Conservation (phyloP, 2,113 vertebrate genomes). For the Dolichotis patagonum region DNA sequence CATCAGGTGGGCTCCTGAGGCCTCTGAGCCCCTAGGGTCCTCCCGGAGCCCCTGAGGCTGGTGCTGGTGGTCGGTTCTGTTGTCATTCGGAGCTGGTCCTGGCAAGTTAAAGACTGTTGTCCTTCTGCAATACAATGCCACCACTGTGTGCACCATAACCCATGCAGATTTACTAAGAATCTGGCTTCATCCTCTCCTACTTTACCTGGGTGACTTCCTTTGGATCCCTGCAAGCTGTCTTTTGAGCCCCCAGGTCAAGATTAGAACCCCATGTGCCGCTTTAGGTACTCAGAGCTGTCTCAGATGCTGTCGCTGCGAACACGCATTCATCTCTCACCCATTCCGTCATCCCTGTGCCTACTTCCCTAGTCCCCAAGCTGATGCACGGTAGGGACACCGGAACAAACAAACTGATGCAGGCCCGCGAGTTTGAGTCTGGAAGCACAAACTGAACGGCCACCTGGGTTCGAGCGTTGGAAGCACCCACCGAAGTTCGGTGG, state of each 20-base stretch:
- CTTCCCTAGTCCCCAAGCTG: background rate
- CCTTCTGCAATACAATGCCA: background rate
- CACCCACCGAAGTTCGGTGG: background rate
- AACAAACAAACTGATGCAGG: background rate
- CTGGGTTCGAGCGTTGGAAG: background rate
- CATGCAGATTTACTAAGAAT: background rate
- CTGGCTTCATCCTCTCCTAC: background rate
- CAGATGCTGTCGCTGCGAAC: background rate
- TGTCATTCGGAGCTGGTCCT: background rate
- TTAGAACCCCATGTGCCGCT: background rate
- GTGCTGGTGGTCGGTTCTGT: background rate
- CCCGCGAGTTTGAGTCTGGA: rapidly evolving
- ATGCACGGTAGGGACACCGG: background rate
- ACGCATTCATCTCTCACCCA: background rate
- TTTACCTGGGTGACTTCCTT: background rate
- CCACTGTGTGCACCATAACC: background rate
- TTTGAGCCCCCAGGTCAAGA: background rate
- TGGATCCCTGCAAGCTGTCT: background rate
- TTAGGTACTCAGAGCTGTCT: background rate
- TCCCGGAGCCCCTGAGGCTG: background rate
- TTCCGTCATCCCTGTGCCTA: background rate
- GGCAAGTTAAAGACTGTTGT: background rate
- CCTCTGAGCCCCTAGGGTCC: background rate
- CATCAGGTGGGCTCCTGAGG: background rate
- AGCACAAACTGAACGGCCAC: rapidly evolving